Conservation (phyloP, 2,797 vertebrate genomes). For the Pipistrellus pipistrellus region DNA sequence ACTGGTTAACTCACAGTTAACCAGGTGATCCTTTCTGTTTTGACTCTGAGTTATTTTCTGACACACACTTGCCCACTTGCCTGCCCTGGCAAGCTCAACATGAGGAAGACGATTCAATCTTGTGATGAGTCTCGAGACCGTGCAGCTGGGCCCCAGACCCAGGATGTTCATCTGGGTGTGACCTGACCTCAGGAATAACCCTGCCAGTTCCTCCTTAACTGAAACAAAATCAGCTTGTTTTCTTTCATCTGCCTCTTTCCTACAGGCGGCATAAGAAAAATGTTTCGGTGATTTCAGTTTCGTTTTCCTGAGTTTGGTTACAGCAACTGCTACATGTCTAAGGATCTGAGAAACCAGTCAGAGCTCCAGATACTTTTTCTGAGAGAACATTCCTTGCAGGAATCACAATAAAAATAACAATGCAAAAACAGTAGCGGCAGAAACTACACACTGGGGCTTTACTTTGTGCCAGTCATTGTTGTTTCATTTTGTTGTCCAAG, state of each 20-base stretch:
- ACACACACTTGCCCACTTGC: neutral
- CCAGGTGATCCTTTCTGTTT: neutral
- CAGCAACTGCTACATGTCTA: neutral
- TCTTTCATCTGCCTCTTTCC: constrained; percentile 51
- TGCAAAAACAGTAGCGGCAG: neutral
- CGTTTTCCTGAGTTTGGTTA: constrained; percentile 40
- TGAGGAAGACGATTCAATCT: neutral
- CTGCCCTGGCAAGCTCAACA: neutral
- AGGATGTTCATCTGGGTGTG: neutral
- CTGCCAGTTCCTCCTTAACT: constrained; percentile 10
- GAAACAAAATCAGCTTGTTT: constrained; percentile 32
- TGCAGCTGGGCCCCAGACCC: neutral
- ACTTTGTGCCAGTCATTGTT: neutral
- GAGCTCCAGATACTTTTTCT: neutral
- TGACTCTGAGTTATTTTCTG: neutral
- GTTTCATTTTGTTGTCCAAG: neutral
- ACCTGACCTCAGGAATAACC: constrained; percentile 14
- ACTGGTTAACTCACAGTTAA: neutral
- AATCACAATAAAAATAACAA: constrained; percentile 7
- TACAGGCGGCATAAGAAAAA: neutral
- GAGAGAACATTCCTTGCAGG: constrained; percentile 18
- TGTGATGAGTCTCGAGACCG: neutral
- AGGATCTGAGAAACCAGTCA: neutral
- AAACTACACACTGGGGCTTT: neutral
- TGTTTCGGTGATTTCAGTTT: constrained; percentile 60